Evolutionary conservation across 2,888 invertebrate species (phyloP).

Genomic region (Lasioglossum villosulum): DNA sequence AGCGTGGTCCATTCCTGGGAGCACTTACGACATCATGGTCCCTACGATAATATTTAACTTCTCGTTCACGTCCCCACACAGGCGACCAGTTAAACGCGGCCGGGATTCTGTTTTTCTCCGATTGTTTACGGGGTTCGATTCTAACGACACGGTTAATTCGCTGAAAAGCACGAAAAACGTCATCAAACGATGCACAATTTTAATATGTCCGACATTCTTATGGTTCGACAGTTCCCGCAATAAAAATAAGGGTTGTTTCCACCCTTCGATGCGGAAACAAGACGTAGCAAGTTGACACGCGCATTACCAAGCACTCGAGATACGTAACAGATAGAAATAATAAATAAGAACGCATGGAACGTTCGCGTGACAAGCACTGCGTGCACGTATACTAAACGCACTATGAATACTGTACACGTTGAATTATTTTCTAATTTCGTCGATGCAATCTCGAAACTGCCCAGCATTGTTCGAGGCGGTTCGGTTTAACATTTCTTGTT

Average conservation of each 20-base stretch:
- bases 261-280: not conserved
- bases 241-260: not conserved
- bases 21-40: conserved; percentile 13
- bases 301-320: not conserved
- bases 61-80: conserved; percentile 28
- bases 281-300: no score
- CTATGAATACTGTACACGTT: not conserved
- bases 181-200: not conserved
- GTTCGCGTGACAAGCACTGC: not conserved
- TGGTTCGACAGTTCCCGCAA: not conserved
- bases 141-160: not conserved
- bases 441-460: not conserved
- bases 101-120: not conserved
- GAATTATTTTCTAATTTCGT: not conserved
- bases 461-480: not conserved
- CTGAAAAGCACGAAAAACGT: not conserved
- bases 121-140: not conserved
- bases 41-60: conserved; percentile 41
- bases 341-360: not conserved
- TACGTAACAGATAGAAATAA: not conserved
- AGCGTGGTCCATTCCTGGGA: conserved; percentile 10
- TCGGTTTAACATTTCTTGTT: not conserved
- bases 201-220: not conserved
- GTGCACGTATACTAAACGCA: not conserved
- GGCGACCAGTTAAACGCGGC: not conserved